A percentile compares a stretch with the other conserved stretches of the same genome.
phyloP scores from a whole-genome alignment of 2,113 vertebrate genomes.

The Todiramphus saurophagus region DNA sequence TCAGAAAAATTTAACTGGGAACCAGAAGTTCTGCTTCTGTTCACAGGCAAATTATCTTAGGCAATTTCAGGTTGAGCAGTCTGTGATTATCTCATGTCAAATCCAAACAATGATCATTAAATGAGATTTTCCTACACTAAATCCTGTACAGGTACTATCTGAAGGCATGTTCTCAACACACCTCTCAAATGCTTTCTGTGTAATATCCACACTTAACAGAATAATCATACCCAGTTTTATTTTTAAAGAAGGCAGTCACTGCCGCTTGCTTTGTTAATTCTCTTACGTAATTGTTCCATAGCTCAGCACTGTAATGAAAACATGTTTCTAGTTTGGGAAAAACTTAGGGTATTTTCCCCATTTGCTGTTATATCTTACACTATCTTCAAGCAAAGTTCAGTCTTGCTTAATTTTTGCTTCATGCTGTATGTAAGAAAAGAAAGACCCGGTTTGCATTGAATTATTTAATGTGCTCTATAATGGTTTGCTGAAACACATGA shows the following conservation, averaged over 20 bases:
- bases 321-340: background rate
- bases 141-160: background rate
- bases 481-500: background rate
- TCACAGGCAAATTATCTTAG: background rate
- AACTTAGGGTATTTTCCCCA: background rate
- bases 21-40: background rate
- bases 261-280: background rate
- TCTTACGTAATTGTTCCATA: background rate
- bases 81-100: background rate
- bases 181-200: background rate
- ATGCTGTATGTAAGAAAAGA: background rate
- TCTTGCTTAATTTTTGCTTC: background rate
- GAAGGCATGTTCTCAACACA: background rate
- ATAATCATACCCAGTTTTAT: background rate
- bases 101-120: background rate
- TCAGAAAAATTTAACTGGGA: background rate
- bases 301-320: background rate
- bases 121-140: background rate
- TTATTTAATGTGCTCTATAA: background rate
- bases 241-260: background rate
- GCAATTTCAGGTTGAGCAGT: background rate
- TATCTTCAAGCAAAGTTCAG: background rate
- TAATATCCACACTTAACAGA: background rate
- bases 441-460: background rate
- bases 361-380: background rate